Evolutionary conservation across 2,888 invertebrate species (phyloP).

Genomic region (Neoaliturus tenellus): DNA sequence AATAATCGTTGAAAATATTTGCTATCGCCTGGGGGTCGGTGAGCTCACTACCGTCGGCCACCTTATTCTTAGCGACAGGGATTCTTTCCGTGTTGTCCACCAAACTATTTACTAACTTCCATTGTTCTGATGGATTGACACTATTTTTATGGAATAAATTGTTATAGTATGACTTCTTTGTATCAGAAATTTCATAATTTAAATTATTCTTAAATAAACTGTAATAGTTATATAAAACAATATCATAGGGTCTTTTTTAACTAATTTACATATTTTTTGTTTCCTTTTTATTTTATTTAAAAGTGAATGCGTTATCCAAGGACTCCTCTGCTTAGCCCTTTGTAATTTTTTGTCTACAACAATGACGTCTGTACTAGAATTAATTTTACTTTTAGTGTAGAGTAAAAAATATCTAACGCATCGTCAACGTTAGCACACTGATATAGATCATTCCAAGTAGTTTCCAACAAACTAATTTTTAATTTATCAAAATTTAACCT

Average conservation of each 20-base stretch:
- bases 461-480: neutral
- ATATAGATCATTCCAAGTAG: neutral
- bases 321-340: too few relatives aligned
- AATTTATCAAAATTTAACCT: neutral
- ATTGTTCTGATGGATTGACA: neutral
- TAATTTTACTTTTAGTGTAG: neutral
- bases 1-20: neutral
- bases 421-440: neutral
- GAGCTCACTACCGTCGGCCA: neutral
- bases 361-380: neutral
- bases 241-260: constrained; percentile 10
- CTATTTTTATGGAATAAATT: neutral
- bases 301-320: neutral
- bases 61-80: neutral
- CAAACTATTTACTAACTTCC: neutral
- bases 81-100: neutral
- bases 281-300: neutral
- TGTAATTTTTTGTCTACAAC: neutral
- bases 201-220: neutral
- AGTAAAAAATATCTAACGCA: neutral
- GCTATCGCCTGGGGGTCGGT: neutral
- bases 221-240: neutral
- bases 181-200: neutral
- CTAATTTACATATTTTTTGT: neutral
- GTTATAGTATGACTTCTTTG: neutral